Percentiles rank a stretch among this genome's conserved stretches.
phyloP scores from a whole-genome alignment of 2,888 invertebrate genomes.

The Thera obeliscata region DNA sequence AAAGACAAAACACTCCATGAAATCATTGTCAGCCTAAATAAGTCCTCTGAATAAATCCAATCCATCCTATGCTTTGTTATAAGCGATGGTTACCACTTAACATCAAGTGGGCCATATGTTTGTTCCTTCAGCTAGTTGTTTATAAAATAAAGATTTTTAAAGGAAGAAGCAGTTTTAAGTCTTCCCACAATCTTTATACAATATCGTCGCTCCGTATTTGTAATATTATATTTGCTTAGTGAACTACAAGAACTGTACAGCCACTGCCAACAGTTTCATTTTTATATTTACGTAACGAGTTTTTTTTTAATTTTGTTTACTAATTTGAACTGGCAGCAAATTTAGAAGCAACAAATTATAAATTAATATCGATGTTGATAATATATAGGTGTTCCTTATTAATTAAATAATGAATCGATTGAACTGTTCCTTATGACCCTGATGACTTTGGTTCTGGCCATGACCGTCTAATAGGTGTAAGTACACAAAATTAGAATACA shows the following conservation, averaged over 20 bases:
- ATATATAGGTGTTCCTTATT: conserved; percentile 34
- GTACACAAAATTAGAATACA: conserved; percentile 33
- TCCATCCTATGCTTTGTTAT: too few relatives aligned
- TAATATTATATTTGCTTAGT: background rate
- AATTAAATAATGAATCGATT: conserved; percentile 40
- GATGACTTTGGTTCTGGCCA: conserved; percentile 46
- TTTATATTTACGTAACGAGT: conserved; percentile 7
- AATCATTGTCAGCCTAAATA: too few relatives aligned
- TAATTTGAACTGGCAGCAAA: conserved; percentile 23
- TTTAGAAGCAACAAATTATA: conserved; percentile 34
- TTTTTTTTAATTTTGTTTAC: conserved; percentile 17
- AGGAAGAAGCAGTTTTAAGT: too few relatives aligned
- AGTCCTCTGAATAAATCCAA: too few relatives aligned
- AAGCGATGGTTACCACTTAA: too few relatives aligned
- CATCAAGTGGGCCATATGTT: too few relatives aligned
- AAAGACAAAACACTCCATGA: too few relatives aligned
- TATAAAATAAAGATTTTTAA: too few relatives aligned
- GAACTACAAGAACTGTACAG: background rate
- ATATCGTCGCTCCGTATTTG: too few relatives aligned
- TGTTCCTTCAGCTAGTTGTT: too few relatives aligned
- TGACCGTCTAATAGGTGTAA: conserved; percentile 44
- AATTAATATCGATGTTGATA: conserved; percentile 31
- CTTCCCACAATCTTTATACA: too few relatives aligned
- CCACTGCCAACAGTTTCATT: background rate
- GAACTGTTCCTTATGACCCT: conserved; percentile 50